Evolutionary conservation across 1,140 invertebrate genomes (phyloP).

Genomic region (Calliphora vicina): DNA sequence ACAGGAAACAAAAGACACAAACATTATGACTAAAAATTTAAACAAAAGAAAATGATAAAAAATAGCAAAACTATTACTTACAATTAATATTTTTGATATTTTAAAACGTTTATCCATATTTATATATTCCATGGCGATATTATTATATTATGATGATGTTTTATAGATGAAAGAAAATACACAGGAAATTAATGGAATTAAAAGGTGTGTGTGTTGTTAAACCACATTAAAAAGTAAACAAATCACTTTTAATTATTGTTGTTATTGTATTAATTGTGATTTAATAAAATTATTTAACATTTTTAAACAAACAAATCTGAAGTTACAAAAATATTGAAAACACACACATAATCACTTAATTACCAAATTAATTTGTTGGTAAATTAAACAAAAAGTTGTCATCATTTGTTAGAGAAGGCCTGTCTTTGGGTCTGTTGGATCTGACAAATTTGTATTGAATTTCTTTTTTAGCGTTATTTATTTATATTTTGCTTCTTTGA

Average conservation of each 20-base stretch:
- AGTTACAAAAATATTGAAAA: too few relatives aligned
- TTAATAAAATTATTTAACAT: not conserved
- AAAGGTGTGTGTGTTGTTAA: not conserved
- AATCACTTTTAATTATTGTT: not conserved
- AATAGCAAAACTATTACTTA: constrained; percentile 25
- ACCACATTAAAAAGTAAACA: too few relatives aligned
- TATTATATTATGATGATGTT: constrained; percentile 7
- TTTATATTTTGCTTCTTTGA: not conserved
- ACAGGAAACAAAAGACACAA: constrained; percentile 14
- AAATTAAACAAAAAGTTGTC: not conserved
- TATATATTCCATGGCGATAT: constrained; percentile 38
- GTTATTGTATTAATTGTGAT: not conserved
- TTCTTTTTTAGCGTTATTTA: not conserved
- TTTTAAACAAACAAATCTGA: not conserved
- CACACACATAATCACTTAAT: not conserved
- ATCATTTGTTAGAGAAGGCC: not conserved
- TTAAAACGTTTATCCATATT: constrained; percentile 42
- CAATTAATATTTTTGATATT: constrained; percentile 40
- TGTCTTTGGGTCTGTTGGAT: too few relatives aligned
- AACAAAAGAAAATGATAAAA: not conserved
- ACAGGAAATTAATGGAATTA: not conserved
- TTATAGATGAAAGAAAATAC: not conserved
- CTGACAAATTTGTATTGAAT: not conserved
- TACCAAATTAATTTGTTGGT: not conserved
- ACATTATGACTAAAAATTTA: not conserved